Base-by-base conservation (phyloP, 2,888 invertebrate species). In the Aporophyla nigra region DNA sequence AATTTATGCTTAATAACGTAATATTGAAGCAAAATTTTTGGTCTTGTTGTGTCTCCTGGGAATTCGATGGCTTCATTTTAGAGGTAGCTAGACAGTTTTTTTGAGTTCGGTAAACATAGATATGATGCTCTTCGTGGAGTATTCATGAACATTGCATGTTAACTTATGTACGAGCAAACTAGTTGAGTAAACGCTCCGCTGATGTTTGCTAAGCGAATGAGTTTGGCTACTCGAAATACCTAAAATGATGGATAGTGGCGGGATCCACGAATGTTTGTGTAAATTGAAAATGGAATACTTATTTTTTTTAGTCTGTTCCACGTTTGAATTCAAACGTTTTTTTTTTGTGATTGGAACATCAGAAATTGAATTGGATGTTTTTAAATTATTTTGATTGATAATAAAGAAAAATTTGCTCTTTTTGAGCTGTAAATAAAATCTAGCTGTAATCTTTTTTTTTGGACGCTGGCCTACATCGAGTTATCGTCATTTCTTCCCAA, bases 161-260 rank as follows among this genome's bases (percentile, higher is more conserved):
- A 58, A 69, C 78, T 51, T 85, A 69, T 56, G 77, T 71, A 71
- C 43, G 62, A 67, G 70, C 67, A 46, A 85, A 76, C 76, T 71
- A 53, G 46, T 59, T 74, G 24, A 78, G 74, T 68, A 73, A 85
- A 85, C 67, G 67, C 46, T 69, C 21, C 3, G 51, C 53, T 72
- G 72, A 65, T 82, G 83, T 85, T 85, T 83, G 74, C 76, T 77
- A 66, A 85, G 81, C 82, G 85, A 87, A 87, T 87, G 81, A 84
- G 78, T 79, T 80, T 81, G 86, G 49, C 56, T 71, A 69, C 72
- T 78, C 72, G 67, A 75, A 75, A 78, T 85, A 82, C 19, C 72
- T 72, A 72, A 69, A 70, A 49, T 73, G 51, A 78, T 75, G 70
- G 56, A 75, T 63, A 74, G 63, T 40, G 16, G 12, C 43, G 71